These are phyloP conservation scores for Euleptes europaea DNA, from an alignment of 2,113 vertebrate genomes.

Conservation along the genomic window DNA sequence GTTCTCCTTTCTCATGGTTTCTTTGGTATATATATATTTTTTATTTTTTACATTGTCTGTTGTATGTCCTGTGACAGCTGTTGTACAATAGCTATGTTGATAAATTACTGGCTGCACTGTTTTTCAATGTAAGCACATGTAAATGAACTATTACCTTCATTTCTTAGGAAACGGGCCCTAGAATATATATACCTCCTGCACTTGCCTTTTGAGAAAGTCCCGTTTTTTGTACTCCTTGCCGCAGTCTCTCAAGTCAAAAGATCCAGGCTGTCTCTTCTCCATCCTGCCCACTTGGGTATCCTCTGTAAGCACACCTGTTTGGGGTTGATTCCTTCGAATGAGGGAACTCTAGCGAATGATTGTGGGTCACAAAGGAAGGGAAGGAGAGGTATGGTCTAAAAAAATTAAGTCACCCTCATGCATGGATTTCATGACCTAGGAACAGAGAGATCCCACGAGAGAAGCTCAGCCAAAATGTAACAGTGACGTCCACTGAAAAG, in stretches of 20 bases:
- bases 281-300: neutral
- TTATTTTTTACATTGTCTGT: neutral
- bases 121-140: constrained; percentile 29
- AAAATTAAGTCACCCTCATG: neutral
- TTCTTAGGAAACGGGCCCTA: constrained; percentile 1
- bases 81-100: constrained; percentile 14
- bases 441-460: too few relatives aligned
- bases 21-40: neutral
- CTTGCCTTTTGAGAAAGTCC: neutral
- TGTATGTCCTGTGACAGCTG: constrained; percentile 27
- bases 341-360: neutral
- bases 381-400: neutral
- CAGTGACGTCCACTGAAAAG: neutral
- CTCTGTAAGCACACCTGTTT: neutral
- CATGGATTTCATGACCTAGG: neutral
- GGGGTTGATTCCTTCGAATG: neutral
- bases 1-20: neutral
- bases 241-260: neutral
- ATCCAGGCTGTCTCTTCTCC: too few relatives aligned
- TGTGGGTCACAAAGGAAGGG: too few relatives aligned
- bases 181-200: constrained; percentile 25
- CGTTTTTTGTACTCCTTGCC: neutral
- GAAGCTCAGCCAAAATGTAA: too few relatives aligned
- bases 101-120: constrained; percentile 11
- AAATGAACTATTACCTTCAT: neutral